A percentile compares a stretch with the other conserved stretches of the same genome.
Conservation (phyloP, 2,113 vertebrate species). For the Silurus glanis region DNA sequence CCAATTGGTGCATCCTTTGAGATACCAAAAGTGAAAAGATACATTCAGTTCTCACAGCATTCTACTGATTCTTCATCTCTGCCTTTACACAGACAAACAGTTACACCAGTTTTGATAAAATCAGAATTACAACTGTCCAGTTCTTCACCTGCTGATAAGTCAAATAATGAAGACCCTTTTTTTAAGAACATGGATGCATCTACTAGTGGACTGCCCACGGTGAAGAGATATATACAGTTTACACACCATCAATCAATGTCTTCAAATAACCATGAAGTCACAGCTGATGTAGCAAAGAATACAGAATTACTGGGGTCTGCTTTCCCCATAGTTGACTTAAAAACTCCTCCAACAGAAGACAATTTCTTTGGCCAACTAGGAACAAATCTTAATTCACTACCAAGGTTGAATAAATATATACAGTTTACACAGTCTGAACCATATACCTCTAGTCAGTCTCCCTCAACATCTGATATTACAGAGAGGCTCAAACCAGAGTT, state of each 20-base stretch:
- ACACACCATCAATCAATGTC: not conserved
- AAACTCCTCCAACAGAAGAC: not conserved
- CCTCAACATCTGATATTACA: too few relatives aligned
- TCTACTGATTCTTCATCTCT: not conserved
- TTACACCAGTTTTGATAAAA: not conserved
- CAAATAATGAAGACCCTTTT: not conserved
- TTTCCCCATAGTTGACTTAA: not conserved
- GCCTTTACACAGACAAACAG: not conserved
- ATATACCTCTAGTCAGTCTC: not conserved
- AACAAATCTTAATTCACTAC: slow-evolving; percentile 7
- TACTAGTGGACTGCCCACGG: slow-evolving; percentile 24
- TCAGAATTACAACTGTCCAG: slow-evolving; percentile 2
- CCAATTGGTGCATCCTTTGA: not conserved
- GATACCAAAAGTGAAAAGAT: slow-evolving; percentile 24
- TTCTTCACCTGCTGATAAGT: slow-evolving; percentile 16
- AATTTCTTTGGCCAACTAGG: not conserved
- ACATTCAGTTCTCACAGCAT: slow-evolving; percentile 25
- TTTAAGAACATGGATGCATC: slow-evolving; percentile 22
- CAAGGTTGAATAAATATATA: slow-evolving; percentile 38
- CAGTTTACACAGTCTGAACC: slow-evolving; percentile 26
- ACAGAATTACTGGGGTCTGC: not conserved
- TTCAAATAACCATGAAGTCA: not conserved
- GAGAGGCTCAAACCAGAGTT: too few relatives aligned
- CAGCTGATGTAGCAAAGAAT: not conserved
- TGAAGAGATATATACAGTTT: slow-evolving; percentile 41